Conservation (phyloP, 2,888 invertebrate genomes). For the Drosophila paranaensis region DNA sequence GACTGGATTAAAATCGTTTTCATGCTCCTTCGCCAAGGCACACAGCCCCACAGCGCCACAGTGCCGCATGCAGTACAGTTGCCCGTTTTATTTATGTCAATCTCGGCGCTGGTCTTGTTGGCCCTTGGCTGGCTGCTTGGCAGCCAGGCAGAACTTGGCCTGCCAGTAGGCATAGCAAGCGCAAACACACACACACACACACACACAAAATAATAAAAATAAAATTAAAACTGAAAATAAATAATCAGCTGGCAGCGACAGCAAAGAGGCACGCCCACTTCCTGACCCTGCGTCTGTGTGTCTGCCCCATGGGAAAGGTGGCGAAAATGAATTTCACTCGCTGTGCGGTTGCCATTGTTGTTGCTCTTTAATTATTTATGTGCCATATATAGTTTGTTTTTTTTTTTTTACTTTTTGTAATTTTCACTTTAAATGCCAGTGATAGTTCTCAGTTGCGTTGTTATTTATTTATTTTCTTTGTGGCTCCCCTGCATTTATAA, state of each 20-base stretch:
- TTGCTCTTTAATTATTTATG: conserved; percentile 70
- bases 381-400: conserved; percentile 11
- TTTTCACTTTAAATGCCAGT: conserved; percentile 57
- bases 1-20: conserved; percentile 63
- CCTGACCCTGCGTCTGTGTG: conserved; percentile 21
- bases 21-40: conserved; percentile 52
- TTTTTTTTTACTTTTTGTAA: conserved; percentile 2
- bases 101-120: conserved; percentile 49
- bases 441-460: conserved; percentile 43
- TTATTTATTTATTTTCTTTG: conserved; percentile 50
- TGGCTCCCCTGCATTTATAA: conserved; percentile 53
- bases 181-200: conserved; percentile 13
- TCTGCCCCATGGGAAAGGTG: conserved; percentile 21
- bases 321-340: conserved; percentile 39
- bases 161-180: conserved; percentile 54
- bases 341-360: conserved; percentile 26
- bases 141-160: conserved; percentile 25
- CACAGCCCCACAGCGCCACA: neutral
- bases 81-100: conserved; percentile 76
- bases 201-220: conserved; percentile 45
- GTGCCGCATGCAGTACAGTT: conserved; percentile 20
- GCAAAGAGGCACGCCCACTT: conserved; percentile 50
- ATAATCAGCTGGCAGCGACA: conserved; percentile 61
- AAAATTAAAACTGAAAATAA: conserved; percentile 68
- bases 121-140: conserved; percentile 35